Percentiles rank a stretch among this genome's conserved stretches.
These are phyloP conservation scores for Globodera rostochiensis DNA, from an alignment of 1,140 invertebrate genomes.

Conservation along the genomic window DNA sequence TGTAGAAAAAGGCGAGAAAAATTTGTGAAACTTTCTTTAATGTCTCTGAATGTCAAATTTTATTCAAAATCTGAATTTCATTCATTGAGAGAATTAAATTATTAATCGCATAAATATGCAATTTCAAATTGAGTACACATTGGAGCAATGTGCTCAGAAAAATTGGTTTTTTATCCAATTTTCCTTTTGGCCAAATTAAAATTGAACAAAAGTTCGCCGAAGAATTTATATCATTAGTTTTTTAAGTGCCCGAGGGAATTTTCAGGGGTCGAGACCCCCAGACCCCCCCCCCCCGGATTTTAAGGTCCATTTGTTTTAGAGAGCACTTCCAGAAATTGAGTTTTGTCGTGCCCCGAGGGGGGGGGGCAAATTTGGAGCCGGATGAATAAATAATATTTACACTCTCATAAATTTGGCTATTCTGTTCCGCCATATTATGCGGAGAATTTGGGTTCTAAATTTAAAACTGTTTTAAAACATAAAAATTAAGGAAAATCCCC, in stretches of 20 bases:
- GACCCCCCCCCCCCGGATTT: background rate
- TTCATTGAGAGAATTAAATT: no score
- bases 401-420: background rate
- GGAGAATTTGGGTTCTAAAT: no score
- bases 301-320: slow-evolving; percentile 23
- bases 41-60: no score
- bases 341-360: background rate
- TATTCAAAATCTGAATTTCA: no score
- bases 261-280: background rate
- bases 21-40: no score
- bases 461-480: no score
- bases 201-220: background rate
- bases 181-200: background rate
- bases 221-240: background rate
- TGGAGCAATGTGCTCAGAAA: background rate
- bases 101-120: background rate
- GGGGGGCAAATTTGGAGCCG: background rate
- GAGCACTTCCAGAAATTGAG: slow-evolving; percentile 15
- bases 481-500: no score
- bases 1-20: background rate
- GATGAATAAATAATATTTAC: background rate
- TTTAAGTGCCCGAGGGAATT: background rate
- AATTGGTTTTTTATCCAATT: background rate
- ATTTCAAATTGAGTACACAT: background rate
- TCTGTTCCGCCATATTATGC: no score